Conservation (phyloP, 2,113 vertebrate species). For the Guaruba guarouba region DNA sequence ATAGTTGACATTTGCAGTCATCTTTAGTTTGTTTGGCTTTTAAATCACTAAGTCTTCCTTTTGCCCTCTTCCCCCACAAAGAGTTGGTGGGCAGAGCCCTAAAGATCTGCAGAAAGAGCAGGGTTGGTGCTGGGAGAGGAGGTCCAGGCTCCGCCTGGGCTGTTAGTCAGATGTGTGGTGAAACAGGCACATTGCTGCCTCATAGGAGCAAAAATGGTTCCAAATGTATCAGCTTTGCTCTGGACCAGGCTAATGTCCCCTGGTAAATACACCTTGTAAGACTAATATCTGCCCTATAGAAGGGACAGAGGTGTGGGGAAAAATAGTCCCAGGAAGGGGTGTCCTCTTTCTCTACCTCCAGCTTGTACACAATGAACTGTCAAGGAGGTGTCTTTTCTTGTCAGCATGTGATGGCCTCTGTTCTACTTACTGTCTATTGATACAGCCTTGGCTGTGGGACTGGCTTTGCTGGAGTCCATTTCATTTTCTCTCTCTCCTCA, state of each 20-base stretch:
- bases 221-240: accelerated
- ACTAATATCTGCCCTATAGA: accelerated
- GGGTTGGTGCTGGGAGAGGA: background rate
- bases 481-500: background rate
- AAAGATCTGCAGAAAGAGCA: background rate
- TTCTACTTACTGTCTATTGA: background rate
- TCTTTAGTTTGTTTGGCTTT: background rate
- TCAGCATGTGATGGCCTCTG: background rate
- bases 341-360: background rate
- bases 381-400: background rate
- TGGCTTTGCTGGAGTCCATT: background rate
- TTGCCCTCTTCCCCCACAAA: accelerated
- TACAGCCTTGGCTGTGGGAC: background rate
- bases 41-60: background rate
- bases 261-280: background rate
- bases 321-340: background rate
- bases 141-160: background rate
- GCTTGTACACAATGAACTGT: background rate
- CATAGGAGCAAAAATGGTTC: background rate
- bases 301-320: background rate
- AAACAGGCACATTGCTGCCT: background rate
- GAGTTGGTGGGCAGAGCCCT: background rate
- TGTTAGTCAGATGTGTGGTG: accelerated
- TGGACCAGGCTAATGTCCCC: accelerated
- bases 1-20: background rate